A percentile compares a stretch with the other conserved stretches of the same genome.
These are phyloP conservation scores for Perizoma affinitatum DNA, from an alignment of 2,888 invertebrate species.

Conservation along the genomic window DNA sequence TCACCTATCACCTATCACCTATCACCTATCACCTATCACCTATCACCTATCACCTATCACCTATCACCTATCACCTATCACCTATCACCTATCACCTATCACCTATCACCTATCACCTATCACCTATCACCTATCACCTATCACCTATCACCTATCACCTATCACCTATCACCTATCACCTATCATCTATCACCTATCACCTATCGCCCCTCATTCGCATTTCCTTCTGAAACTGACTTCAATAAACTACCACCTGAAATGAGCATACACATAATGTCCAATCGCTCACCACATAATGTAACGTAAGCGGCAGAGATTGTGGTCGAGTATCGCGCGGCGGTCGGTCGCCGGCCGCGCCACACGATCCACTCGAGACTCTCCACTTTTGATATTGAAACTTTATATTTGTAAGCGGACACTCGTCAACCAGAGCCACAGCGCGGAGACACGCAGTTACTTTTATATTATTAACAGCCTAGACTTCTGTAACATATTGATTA, in stretches of 20 bases:
- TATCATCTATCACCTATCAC: too few species aligned
- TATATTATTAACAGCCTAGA: neutral
- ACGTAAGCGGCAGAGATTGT: neutral
- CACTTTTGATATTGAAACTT: constrained; percentile 54
- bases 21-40: too few species aligned
- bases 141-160: too few species aligned
- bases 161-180: too few species aligned
- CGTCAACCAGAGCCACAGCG: constrained; percentile 28
- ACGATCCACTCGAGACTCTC: constrained; percentile 44
- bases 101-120: too few species aligned
- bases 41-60: too few species aligned
- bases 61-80: too few species aligned
- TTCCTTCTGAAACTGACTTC: constrained; percentile 40
- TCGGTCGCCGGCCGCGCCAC: constrained; percentile 16
- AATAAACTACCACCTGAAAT: constrained; percentile 45
- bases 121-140: too few species aligned
- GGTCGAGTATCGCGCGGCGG: constrained; percentile 8
- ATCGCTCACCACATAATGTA: neutral
- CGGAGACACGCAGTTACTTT: neutral
- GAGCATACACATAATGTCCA: constrained; percentile 34
- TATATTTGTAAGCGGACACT: constrained; percentile 46
- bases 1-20: too few species aligned
- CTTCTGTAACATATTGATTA: too few species aligned
- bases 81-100: too few species aligned
- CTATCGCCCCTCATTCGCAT: constrained; percentile 32